Evolutionary conservation across 2,888 invertebrate genomes (phyloP), one percentile per base, ranked within the genome.

Genomic region (Drosophila atripex): DNA sequence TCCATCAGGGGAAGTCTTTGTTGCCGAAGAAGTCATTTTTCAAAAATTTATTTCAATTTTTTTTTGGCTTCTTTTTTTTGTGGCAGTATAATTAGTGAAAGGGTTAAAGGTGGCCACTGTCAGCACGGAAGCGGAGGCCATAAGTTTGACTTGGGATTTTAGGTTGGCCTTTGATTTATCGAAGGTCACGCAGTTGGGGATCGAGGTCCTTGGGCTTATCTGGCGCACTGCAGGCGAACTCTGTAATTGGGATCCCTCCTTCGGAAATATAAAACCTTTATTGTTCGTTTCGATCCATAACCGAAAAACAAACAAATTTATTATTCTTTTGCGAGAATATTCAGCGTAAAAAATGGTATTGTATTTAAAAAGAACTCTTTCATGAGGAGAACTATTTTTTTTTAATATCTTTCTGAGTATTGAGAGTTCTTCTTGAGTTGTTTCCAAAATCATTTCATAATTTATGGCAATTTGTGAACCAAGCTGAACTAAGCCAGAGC

Each of bases 71-170:
- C 32, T 43, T 18, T 21, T 47, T 58, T 55, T 70, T 71, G 58
- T 38, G 11, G 16, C 60, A 46, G 75, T 73, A 79, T 86, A 88
- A 89, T 77, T 82, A 77, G 77, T 77, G 47, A 57, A 38, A 74
- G 88, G 88, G 80, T 85, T 88, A 83, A 85, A 71, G 75, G 74
- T 83, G 68, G 50, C 38, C 16, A 35, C 76, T 82, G 83, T 85
- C 86, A 77, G 66, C 88, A 46, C 50, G 21, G 16, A 38, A 65
- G 49, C 57, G 45, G 50, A 41, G 69, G 75, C 70, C 66, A 86
- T 82, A 82, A 74, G 73, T 77, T 76, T 49, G 12, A 12, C 25
- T 59, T 14, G 39, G 43, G 43, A 43, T 21, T 43, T 43, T 0
- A 18, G 12, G 63, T 23, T 57, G 35, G 14, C 41, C 63, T 68